Base-by-base conservation (phyloP, 2,888 invertebrate genomes). In the Microctonus hyperodae region DNA sequence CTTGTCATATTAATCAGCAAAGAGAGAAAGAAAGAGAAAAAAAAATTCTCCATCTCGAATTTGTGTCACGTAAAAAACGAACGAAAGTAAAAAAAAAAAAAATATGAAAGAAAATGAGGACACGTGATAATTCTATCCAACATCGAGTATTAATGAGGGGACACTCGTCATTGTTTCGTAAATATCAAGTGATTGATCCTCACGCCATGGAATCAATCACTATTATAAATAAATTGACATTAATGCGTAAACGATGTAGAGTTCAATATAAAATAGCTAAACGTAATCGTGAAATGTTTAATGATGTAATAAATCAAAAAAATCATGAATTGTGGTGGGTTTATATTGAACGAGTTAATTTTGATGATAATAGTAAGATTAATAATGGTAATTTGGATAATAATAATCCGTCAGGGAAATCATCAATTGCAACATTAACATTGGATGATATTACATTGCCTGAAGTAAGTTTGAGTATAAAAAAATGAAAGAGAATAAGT, bases 291-390 rank as follows among this genome's bases (percentile, higher is more conserved):
- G 6, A 3, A 25, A 33, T 20, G 44, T 44, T 65, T 20, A 28
- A 33, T 44, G 28, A 11, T 25, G 25, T 10, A 28, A 20, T 16
- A 3, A 6, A 7, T 37, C 22, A 9, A 7, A 23, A 35, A 1
- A 60, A 60, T 31, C n/a, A 33, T 13, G 66, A 66, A 48, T 23
- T 56, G 13, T 66, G 61, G 56, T 66, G 66, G 66, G 2, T 66
- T 6, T 66, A 62, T 23, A 58, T 57, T 13, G 66, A 66, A 28
- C 44, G 57, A 37, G 25, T 48, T 20, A 40, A 28, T 40, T 5
- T 16, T 9, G 20, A 44, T 16, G 20, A 7, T 50, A n/a, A 1
- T 50, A 20, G 4, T 23, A 13, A 2, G 2, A n/a, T 22, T 16
- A 16, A 22, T 5, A 50, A 22, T 16, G n/a, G 9, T 22, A 20